phyloP scores from a whole-genome alignment of 2,888 invertebrate species.

The Deilephila porcellus region DNA sequence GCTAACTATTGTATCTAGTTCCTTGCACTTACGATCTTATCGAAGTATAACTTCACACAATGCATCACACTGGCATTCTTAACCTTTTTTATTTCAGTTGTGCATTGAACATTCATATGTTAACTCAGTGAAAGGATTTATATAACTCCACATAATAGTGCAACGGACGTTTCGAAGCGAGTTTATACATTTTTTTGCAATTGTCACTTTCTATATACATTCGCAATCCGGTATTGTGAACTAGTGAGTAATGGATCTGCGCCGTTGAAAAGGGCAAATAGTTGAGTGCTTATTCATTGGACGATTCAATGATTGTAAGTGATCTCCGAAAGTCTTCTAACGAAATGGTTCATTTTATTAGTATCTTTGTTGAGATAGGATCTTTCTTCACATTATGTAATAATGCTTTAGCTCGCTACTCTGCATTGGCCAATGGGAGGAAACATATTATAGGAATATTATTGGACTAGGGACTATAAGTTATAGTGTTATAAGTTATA shows the following conservation, averaged over 20 bases:
- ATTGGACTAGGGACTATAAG: too few relatives aligned
- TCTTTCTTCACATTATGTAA: too few relatives aligned
- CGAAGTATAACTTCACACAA: conserved; percentile 4
- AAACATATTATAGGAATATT: too few relatives aligned
- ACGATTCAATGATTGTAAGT: background rate
- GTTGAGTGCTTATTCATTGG: background rate
- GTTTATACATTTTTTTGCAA: background rate
- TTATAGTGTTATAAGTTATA: too few relatives aligned
- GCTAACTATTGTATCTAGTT: background rate
- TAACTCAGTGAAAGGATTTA: conserved; percentile 20
- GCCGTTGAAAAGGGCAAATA: background rate
- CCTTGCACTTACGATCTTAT: background rate
- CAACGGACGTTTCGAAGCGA: background rate
- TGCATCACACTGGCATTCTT: conserved; percentile 3
- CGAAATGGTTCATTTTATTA: background rate
- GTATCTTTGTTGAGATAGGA: too few relatives aligned
- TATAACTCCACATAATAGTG: conserved; percentile 16
- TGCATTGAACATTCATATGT: conserved; percentile 11
- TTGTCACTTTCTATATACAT: conserved; percentile 15
- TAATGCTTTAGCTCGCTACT: too few relatives aligned
- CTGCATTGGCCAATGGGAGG: too few relatives aligned
- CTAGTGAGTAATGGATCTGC: conserved; percentile 2
- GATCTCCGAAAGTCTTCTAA: background rate
- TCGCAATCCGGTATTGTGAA: background rate
- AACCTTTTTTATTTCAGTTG: conserved; percentile 15